Conservation (phyloP, 2,113 vertebrate genomes). For the Nesogale talazaci region DNA sequence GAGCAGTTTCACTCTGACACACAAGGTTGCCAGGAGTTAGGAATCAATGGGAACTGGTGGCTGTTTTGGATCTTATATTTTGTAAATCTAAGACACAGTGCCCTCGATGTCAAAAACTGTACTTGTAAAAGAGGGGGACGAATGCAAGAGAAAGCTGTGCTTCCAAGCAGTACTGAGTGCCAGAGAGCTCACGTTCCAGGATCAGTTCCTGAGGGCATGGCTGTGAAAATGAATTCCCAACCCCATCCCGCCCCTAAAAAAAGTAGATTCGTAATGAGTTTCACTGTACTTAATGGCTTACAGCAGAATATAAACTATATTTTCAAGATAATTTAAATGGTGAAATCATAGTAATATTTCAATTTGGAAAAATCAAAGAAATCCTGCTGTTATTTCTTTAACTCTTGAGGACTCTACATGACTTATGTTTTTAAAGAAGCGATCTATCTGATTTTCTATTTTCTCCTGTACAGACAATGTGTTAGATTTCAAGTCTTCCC, state of each 20-base stretch:
- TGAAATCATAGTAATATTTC: constrained; percentile 68
- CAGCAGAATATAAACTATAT: constrained; percentile 37
- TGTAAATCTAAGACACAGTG: neutral
- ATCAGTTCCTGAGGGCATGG: neutral
- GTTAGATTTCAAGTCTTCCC: constrained; percentile 82
- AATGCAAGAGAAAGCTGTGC: neutral
- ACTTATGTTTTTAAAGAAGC: constrained; percentile 55
- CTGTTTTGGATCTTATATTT: too few species aligned
- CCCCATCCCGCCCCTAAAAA: neutral
- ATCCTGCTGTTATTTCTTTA: constrained; percentile 54
- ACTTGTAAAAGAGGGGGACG: neutral
- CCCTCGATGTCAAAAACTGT: neutral
- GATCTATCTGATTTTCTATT: constrained; percentile 76
- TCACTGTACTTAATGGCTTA: constrained; percentile 36
- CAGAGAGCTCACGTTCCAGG: neutral
- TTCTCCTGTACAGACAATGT: constrained; percentile 71
- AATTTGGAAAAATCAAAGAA: constrained; percentile 70
- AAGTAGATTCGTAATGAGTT: constrained; percentile 12
- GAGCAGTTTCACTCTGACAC: neutral
- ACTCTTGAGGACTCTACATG: constrained; percentile 45
- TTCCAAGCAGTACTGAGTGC: neutral
- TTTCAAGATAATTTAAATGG: constrained; percentile 60
- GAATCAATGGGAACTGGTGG: neutral
- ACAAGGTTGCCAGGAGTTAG: neutral
- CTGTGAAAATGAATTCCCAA: neutral